These are phyloP conservation scores for Polydrusus cervinus DNA, from an alignment of 2,888 invertebrate genomes.

Conservation along the genomic window DNA sequence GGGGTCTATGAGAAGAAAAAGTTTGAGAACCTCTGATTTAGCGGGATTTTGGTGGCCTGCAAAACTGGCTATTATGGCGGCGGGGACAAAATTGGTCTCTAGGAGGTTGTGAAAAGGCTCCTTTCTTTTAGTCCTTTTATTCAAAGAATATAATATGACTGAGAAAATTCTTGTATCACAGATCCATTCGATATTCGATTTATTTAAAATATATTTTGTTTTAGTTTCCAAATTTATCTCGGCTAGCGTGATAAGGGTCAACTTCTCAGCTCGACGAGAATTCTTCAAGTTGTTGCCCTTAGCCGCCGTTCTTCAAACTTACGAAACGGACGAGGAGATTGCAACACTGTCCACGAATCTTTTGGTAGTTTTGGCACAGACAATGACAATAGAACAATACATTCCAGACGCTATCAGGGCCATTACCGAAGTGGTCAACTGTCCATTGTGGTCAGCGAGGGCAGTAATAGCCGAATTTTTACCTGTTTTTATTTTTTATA, in stretches of 20 bases:
- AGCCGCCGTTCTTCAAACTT: constrained; percentile 84
- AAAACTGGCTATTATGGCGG: no score
- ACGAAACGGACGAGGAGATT: constrained; percentile 86
- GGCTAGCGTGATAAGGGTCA: constrained; percentile 63
- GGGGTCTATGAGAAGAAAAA: no score
- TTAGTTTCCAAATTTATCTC: constrained; percentile 67
- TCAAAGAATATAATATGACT: no score
- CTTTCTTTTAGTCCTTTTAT: no score
- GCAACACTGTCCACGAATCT: constrained; percentile 79
- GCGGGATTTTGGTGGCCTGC: no score
- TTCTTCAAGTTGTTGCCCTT: constrained; percentile 77
- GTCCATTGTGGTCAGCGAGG: constrained; percentile 81
- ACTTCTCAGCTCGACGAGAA: constrained; percentile 71
- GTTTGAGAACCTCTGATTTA: no score
- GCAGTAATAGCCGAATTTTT: constrained; percentile 80
- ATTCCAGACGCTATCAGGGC: constrained; percentile 76
- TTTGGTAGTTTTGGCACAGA: constrained; percentile 80
- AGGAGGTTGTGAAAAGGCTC: no score
- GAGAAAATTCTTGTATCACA: no score
- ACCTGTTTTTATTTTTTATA: constrained; percentile 83
- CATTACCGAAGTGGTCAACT: constrained; percentile 69
- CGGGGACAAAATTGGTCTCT: no score
- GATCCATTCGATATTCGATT: not conserved
- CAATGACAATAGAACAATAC: constrained; percentile 75
- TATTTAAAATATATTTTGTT: constrained; percentile 13